Conservation (phyloP, 53 echinoderm and acorn worm species). For the Echinometra lucunter region DNA sequence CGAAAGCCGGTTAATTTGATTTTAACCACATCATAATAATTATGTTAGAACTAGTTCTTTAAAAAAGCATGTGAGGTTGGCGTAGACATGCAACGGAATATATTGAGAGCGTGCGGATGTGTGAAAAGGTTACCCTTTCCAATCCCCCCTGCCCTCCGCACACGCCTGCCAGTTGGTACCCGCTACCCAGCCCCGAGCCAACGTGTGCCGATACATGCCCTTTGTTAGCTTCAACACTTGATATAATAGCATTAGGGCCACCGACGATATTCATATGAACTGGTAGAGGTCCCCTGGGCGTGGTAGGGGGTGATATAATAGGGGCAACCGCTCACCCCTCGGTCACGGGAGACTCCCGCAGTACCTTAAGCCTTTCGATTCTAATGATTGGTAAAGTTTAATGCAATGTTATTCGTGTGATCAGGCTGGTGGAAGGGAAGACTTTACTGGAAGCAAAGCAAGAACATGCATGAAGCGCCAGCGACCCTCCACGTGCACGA, state of each 20-base stretch:
- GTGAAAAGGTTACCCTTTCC: slow-evolving; percentile 49
- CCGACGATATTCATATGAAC: slow-evolving; percentile 50
- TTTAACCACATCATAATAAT: neutral
- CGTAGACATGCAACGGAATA: slow-evolving; percentile 4
- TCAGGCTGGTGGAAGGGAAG: neutral
- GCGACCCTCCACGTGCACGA: slow-evolving; percentile 32
- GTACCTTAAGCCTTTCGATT: neutral
- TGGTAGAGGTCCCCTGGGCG: slow-evolving; percentile 61
- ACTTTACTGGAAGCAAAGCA: neutral
- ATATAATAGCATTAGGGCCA: slow-evolving; percentile 54
- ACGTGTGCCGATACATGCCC: slow-evolving; percentile 46
- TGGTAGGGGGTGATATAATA: slow-evolving; percentile 56
- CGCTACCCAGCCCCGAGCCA: slow-evolving; percentile 24
- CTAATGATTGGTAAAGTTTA: slow-evolving; percentile 47
- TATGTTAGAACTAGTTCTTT: neutral
- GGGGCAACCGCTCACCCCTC: slow-evolving; percentile 57
- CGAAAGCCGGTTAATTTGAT: neutral
- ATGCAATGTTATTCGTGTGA: slow-evolving; percentile 45
- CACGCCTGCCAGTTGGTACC: slow-evolving; percentile 66
- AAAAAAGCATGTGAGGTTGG: neutral
- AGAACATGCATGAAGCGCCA: slow-evolving; percentile 43
- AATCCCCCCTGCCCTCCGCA: slow-evolving; percentile 50
- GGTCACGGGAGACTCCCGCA: slow-evolving; percentile 36
- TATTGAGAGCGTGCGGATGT: slow-evolving; percentile 23
- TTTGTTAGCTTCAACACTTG: slow-evolving; percentile 42